Evolutionary conservation across 2,113 vertebrate genomes (phyloP).

Genomic region (Crypturellus undulatus): DNA sequence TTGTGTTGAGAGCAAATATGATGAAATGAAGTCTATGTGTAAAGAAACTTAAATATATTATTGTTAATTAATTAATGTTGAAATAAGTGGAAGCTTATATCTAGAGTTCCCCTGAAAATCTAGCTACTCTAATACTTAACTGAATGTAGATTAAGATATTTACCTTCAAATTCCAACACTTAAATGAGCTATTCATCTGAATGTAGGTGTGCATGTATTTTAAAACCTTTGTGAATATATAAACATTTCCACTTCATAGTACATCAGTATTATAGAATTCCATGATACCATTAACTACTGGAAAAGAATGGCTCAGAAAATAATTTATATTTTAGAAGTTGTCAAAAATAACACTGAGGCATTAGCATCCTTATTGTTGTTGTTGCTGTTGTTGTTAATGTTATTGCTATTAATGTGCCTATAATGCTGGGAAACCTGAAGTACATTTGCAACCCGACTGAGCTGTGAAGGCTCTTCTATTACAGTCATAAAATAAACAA

Average conservation of each 20-base stretch:
- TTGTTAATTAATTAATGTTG: neutral
- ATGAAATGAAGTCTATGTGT: neutral
- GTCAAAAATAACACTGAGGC: neutral
- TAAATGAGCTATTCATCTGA: neutral
- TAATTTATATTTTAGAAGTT: neutral
- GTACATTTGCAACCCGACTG: neutral
- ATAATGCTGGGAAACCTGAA: neutral
- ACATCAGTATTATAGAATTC: neutral
- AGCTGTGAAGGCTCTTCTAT: neutral
- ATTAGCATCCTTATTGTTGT: neutral
- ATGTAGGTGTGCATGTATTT: neutral
- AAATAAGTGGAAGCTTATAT: neutral
- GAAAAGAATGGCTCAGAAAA: neutral
- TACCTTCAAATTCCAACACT: neutral
- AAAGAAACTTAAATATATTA: neutral
- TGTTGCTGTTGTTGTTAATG: neutral
- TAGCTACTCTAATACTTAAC: neutral
- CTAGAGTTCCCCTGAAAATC: neutral
- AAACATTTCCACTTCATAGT: neutral
- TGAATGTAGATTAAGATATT: neutral
- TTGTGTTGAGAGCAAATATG: neutral
- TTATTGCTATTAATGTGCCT: neutral
- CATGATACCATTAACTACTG: neutral
- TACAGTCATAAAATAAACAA: neutral
- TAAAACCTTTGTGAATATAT: neutral